phyloP scores from a whole-genome alignment of 2,888 invertebrate genomes.

The Syritta pipiens region DNA sequence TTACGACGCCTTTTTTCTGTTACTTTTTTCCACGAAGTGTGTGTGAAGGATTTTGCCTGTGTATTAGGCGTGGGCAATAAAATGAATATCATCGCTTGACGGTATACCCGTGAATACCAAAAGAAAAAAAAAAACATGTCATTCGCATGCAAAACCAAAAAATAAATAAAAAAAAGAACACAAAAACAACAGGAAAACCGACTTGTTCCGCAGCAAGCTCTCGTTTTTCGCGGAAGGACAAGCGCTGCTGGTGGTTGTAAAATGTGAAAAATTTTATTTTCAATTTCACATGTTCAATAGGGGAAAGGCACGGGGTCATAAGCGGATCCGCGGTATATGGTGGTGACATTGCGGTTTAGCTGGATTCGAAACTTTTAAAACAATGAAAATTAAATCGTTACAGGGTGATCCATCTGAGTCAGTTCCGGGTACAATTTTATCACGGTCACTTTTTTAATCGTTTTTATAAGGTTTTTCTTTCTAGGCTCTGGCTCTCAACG shows the following conservation, averaged over 20 bases:
- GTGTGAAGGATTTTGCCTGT: not conserved
- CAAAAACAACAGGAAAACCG: not conserved
- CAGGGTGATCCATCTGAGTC: conserved; percentile 28
- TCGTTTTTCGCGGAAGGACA: not conserved
- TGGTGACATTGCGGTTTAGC: conserved; percentile 47
- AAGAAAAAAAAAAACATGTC: conserved; percentile 8
- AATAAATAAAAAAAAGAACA: not conserved
- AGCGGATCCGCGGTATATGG: conserved; percentile 15
- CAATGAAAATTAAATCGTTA: conserved; percentile 16
- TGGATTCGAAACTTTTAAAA: conserved; percentile 27
- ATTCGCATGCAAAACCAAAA: not conserved
- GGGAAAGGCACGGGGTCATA: not conserved
- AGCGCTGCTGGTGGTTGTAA: conserved; percentile 11
- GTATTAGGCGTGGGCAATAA: not conserved
- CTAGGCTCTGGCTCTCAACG: too few relatives aligned
- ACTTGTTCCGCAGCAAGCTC: conserved; percentile 31
- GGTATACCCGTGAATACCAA: not conserved
- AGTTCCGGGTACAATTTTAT: too few relatives aligned
- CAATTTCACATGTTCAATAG: conserved; percentile 44
- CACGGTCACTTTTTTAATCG: conserved; percentile 6
- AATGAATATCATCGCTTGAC: conserved; percentile 25
- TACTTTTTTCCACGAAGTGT: not conserved
- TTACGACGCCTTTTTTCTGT: conserved; percentile 44
- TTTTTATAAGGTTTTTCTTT: conserved; percentile 1
- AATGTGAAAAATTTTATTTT: conserved; percentile 31